Base-by-base conservation (phyloP, 2,888 invertebrate genomes). In the Peribatodes rhomboidaria region DNA sequence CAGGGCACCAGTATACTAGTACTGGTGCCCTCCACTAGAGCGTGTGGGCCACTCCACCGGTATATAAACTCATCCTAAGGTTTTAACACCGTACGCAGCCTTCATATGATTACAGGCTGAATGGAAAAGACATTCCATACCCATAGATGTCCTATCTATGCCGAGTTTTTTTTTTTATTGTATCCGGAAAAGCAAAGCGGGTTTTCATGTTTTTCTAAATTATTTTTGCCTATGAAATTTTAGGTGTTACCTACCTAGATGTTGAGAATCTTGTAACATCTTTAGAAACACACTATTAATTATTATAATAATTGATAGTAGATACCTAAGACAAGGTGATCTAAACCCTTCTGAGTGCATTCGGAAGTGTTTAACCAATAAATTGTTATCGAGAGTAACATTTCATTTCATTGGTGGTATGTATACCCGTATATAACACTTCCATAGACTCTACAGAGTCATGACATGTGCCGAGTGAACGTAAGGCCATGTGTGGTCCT, bases 401-500 rank as follows among this genome's bases (percentile, higher is more conserved):
- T 52, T 37, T n/a, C 52, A 37, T 16, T 42, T 6, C 53, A 41
- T 37, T 4, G 27, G 27, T 27, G 27, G 27, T 27, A 27, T 27
- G 27, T 27, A n/a, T n/a, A n/a, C n/a, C n/a, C n/a, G 54, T 20
- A 49, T 8, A 9, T 56, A 54, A 27, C 72, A 49, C 71, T 72
- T 77, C 74, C 63, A 75, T 74, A 65, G 20, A 39, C 18, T 70
- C 33, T 63, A 68, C 31, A 7, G 65, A 60, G 16, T 27, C 52
- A 54, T 59, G 66, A 67, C 67, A 33, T 55, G 61, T 55, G 42
- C 18, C 61, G 55, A 78, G 84, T 81, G 86, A 85, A 83, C 73
- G 85, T 84, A 85, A 85, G 84, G 86, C 65, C 84, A 72, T 59
- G 53, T 74, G 70, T 72, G 72, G 74, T 72, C 66, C 70, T 65